These are phyloP conservation scores for Tragelaphus imberbis DNA, from an alignment of 2,113 vertebrate genomes.

Conservation along the genomic window DNA sequence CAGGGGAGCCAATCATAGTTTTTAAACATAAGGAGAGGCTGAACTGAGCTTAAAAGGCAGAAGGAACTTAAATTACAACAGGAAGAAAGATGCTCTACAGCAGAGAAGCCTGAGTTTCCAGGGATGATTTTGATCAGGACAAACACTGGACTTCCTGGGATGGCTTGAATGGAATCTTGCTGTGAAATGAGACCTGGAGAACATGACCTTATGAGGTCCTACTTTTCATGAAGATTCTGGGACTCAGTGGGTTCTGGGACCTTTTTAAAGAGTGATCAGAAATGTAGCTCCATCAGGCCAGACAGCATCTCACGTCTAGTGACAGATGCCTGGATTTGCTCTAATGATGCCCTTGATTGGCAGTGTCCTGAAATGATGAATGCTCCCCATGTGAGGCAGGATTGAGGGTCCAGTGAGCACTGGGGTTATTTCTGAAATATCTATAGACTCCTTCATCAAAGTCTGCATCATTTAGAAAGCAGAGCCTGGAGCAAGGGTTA, in stretches of 20 bases:
- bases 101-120: not conserved
- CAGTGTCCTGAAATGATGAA: too few species aligned
- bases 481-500: not conserved
- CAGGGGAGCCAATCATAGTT: accelerated
- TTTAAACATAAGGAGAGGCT: not conserved
- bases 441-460: not conserved
- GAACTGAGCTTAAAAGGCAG: not conserved
- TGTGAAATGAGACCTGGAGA: not conserved
- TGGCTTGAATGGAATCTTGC: not conserved
- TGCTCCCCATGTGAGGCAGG: not conserved
- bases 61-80: too few species aligned
- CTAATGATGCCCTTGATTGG: accelerated
- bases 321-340: accelerated
- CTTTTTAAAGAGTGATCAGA: not conserved
- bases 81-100: accelerated
- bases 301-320: accelerated
- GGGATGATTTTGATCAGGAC: not conserved
- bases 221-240: not conserved
- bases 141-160: too few species aligned
- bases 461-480: not conserved
- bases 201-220: not conserved
- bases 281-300: accelerated
- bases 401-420: not conserved
- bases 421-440: accelerated
- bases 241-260: not conserved